Base-by-base conservation (phyloP, 2,113 vertebrate species). In the Chlamydotis undulata region DNA sequence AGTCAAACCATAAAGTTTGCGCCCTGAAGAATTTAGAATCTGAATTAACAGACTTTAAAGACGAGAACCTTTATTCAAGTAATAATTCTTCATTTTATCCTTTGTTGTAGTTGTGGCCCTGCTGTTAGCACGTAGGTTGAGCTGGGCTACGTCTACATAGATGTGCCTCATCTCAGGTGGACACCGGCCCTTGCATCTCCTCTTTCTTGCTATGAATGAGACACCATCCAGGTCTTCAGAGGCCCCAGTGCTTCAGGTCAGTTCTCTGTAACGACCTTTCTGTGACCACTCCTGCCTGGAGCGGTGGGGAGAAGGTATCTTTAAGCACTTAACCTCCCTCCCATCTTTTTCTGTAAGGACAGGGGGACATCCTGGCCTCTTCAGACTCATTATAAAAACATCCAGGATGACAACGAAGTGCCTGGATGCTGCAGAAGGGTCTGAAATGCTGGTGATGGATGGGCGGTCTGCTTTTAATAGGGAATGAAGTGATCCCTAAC, bases 181-280 rank as follows among this genome's bases (percentile, higher is more conserved):
- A 4, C 29, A 4, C 37, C 1, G 1, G 5, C 14, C 19, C 24
- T 37, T 15, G 2, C 2, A 1, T 33, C n/a, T 50, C 9, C 29
- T 43, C 23, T 21, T 60, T 17, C 7, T 17, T n/a, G n/a, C 37
- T 37, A 25, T 33, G 47, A 28, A 23, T 29, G 12, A 50, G 81
- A 53, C 53, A 26, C n/a, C n/a, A 21, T 31, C 23, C 14, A 19
- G 37, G 33, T 28, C 60, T 77, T 33, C 5, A 16, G 26, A 28
- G 52, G 16, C 19, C 15, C 43, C 33, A 4, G 0, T n/a, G n/a
- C 39, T 83, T 74, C 55, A 28, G 16, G 7, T 25, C 28, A 11
- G 28, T 29, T 52, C 50, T 82, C 47, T 28, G 28, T 10, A 31
- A 19, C 7, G 18, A 35, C 49, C 28, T 59, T 70, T 50, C 33